Conservation (phyloP, 2,888 invertebrate species). For the Branchellion lobata region DNA sequence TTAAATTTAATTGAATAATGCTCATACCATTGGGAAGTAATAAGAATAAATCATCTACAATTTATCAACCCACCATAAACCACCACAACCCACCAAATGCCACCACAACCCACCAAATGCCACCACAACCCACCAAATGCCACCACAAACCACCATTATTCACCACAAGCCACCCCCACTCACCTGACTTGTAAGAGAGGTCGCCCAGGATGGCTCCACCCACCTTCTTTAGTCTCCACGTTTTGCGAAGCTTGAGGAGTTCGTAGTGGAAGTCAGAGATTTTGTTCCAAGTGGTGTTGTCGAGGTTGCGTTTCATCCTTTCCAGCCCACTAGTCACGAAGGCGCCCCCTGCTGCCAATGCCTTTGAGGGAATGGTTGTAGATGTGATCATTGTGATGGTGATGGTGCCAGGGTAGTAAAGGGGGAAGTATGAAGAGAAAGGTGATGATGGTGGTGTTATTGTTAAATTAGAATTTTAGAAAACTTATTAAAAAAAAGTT, state of each 20-base stretch:
- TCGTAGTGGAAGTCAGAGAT: slow-evolving; percentile 91
- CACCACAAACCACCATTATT: no score
- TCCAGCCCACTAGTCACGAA: slow-evolving; percentile 84
- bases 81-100: no score
- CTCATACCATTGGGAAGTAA: no score
- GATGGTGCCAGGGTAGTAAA: no score
- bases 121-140: no score
- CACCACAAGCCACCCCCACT: slow-evolving; percentile 20
- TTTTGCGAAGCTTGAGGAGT: slow-evolving; percentile 80
- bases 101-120: no score
- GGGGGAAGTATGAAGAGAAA: no score
- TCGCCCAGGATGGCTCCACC: slow-evolving; percentile 92
- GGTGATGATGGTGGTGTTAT: no score
- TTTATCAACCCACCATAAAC: no score
- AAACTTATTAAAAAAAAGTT: not conserved
- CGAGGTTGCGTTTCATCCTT: slow-evolving; percentile 73
- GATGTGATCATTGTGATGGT: not conserved
- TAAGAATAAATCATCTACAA: no score
- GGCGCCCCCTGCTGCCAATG: slow-evolving; percentile 79
- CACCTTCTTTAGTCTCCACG: slow-evolving; percentile 93
- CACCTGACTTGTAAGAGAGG: slow-evolving; percentile 83
- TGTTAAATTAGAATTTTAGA: no score
- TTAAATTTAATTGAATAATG: not conserved
- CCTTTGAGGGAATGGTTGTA: slow-evolving; percentile 61
- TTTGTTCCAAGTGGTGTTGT: slow-evolving; percentile 64